Evolutionary conservation across 2,113 vertebrate species (phyloP).

Genomic region (Butastur rufipennis): DNA sequence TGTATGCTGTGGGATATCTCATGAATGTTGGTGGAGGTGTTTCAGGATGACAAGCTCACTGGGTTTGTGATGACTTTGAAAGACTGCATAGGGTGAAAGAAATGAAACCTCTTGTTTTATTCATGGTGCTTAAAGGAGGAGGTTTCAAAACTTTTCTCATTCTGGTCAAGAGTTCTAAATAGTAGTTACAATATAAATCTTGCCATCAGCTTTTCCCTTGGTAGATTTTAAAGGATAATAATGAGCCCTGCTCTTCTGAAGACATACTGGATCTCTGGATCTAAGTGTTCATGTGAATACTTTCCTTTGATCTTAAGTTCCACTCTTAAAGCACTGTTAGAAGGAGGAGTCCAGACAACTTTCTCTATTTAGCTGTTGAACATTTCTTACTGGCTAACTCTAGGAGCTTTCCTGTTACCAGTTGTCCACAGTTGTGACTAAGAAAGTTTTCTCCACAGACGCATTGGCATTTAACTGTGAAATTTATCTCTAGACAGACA

Average conservation of each 20-base stretch:
- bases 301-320: neutral
- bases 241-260: neutral
- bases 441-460: neutral
- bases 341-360: neutral
- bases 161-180: neutral
- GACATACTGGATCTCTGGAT: neutral
- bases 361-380: neutral
- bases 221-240: neutral
- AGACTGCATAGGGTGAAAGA: neutral
- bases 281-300: neutral
- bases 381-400: neutral
- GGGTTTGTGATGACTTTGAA: neutral
- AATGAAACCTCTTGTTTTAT: neutral
- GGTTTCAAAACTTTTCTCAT: neutral
- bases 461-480: neutral
- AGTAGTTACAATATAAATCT: neutral
- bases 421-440: neutral
- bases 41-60: neutral
- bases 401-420: neutral
- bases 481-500: neutral
- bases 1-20: neutral
- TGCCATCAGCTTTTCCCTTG: neutral
- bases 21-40: neutral
- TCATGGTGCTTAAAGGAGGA: neutral
- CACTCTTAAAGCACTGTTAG: neutral